Evolutionary conservation across 2,888 invertebrate genomes (phyloP), one percentile per base, ranked within the genome.

Genomic region (Eledona agricola): DNA sequence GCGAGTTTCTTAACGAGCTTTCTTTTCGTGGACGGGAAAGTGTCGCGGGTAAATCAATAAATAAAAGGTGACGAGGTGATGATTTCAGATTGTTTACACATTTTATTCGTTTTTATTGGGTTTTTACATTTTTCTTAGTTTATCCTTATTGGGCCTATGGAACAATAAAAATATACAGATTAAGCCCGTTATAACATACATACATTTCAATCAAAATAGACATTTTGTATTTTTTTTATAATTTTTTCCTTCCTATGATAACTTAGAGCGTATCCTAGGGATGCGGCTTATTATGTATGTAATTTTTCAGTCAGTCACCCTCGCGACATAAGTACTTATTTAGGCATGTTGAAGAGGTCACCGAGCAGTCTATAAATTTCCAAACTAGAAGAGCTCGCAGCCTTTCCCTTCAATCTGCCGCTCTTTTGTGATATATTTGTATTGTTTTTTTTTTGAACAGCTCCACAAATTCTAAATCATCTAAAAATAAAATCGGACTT

Each of bases 121-220:
- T 65, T 68, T 72, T 73, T 65, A 70, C 68, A 69, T 69, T 71
- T 71, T 42, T 63, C 61, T 67, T 63, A 66, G 62, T 55, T 65
- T 67, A 50, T 38, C 12, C 40, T 40, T 40, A 66, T 59, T 59
- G 69, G 72, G 71, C 70, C 62, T 66, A 60, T 70, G 70, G 70
- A 73, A 73, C 72, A 72, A 74, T 75, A 74, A 72, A 75, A 75
- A 75, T 75, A 74, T 73, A 75, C 75, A 74, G 67, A 69, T 72
- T 63, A 66, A 71, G 70, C 72, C 69, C 62, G 65, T 65, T 60
- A 62, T 72, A 71, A 73, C 72, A 72, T 72, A 73, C 69, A 73
- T 71, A 72, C 72, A 73, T 63, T 64, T 74, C 70, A 73, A 67
- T 75, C 71, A 75, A 73, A 72, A 72, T 72, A 72, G 70, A 72